Base-by-base conservation (phyloP, 2,113 vertebrate species). In the Cololabis saira region DNA sequence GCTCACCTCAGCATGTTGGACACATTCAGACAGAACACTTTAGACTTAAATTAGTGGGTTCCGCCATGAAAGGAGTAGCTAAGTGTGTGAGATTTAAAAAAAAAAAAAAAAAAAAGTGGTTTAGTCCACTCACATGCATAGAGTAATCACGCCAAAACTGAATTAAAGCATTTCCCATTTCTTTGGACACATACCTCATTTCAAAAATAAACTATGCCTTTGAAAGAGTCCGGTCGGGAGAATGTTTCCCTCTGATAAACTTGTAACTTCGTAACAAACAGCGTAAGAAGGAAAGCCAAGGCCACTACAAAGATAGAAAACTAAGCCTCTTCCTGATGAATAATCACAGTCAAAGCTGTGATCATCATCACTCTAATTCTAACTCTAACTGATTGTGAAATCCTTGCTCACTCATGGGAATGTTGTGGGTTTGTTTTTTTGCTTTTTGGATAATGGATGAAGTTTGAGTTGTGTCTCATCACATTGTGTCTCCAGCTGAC, bases 311-410 rank as follows among this genome's bases (percentile, higher is more conserved):
- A 16, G 62, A n/a, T 40, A 12, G 67, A 59, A 40, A 47, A 18
- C 55, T 47, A 67, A 71, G 67, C 44, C 24, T 56, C 64, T 81
- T 70, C 52, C 51, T 56, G 22, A 55, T 69, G 63, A 76, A 77
- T 78, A 63, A 80, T 74, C 45, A 59, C 45, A n/a, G 40, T 5
- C 37, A 64, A 71, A 61, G 57, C 45, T 41, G 33, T 40, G n/a
- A 64, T 45, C 41, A 82, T 71, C 65, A 74, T 27, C 37, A 56
- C 18, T 66, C 33, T 66, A 50, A 66, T 54, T n/a, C n/a, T n/a
- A n/a, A n/a, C n/a, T n/a, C n/a, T n/a, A n/a, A n/a, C 57, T 67
- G 63, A 81, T 59, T 33, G 48, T 61, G 13, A 76, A 80, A 70
- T 50, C 55, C 50, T n/a, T 12, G 8, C 5, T 62, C 71, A 71